Evolutionary conservation across 23 tunicate species (phyloP), one percentile per base, ranked within the genome.

Genomic region (Ascidia mentula): DNA sequence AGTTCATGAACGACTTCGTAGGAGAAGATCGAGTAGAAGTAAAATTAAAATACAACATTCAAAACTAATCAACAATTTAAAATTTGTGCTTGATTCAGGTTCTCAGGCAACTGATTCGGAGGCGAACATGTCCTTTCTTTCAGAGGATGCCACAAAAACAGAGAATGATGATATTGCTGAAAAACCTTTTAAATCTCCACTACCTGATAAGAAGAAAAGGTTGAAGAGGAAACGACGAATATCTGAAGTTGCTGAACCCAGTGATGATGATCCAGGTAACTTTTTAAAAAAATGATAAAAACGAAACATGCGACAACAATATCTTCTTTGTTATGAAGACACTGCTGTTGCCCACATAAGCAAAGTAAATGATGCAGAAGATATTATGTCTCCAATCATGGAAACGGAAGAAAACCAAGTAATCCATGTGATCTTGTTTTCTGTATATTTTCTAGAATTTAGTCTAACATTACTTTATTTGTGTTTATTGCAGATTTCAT

Each of bases 1-100:
- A 4, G 37, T 82, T 34, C 86, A 72, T 72, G 86, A 82, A n/a
- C 86, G 86, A 4, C 32, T 82, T 34, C 40, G 86, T 39, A 42
- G 72, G 0, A 38, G 86, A 46, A 59, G 79, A 82, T 53, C 65
- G 24, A 73, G 69, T 42, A 70, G 84, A 69, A 45, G 82, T 79
- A 22, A 28, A 73, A 4, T 9, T 53, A 20, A 53, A 53, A 9
- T 1, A 53, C 24, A 3, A 53, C 65, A 53, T 53, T 5, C 24
- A 20, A 9, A 3, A 53, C 65, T 53, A 53, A 53, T 53, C 28
- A 53, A 15, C 53, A 12, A 42, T 42, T 12, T 42, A 42, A 12
- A 42, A 42, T 42, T 42, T 42, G 53, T 9, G 12, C 15, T 15
- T 42, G 15, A 15, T 42, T 42, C 53, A 53, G 65, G 65, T 5